A percentile compares a stretch with the other conserved stretches of the same genome.
Evolutionary conservation across 2,888 invertebrate genomes (phyloP).

Genomic region (Phorcus lineatus): DNA sequence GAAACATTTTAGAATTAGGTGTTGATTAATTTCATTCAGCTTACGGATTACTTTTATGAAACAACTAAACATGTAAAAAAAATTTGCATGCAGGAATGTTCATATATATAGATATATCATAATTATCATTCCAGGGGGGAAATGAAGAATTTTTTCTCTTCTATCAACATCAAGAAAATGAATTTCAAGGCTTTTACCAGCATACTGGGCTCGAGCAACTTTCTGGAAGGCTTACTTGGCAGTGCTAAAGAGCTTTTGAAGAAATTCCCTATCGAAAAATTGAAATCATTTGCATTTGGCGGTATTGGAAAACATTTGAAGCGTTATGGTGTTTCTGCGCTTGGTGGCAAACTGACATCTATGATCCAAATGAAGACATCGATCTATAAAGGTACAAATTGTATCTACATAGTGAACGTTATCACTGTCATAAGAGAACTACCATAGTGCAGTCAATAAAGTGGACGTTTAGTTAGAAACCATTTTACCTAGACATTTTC

Average conservation of each 20-base stretch:
- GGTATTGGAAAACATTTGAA: slow-evolving; percentile 13
- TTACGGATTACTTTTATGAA: too few species aligned
- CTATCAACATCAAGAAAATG: slow-evolving; percentile 14
- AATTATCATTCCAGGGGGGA: not conserved
- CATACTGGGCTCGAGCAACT: not conserved
- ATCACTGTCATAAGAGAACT: too few species aligned
- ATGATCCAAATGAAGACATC: not conserved
- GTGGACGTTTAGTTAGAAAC: too few species aligned
- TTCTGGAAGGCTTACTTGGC: not conserved
- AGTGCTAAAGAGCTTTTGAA: not conserved
- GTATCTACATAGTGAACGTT: not conserved
- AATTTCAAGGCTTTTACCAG: not conserved
- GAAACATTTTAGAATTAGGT: too few species aligned
- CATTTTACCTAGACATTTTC: too few species aligned
- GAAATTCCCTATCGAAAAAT: not conserved
- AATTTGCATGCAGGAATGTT: too few species aligned
- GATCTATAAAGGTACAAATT: not conserved
- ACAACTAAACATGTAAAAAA: too few species aligned
- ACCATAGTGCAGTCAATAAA: too few species aligned
- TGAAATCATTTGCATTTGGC: slow-evolving; percentile 22
- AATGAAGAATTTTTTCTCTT: not conserved
- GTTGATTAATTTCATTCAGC: too few species aligned
- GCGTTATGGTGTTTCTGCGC: not conserved
- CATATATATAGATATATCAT: too few species aligned
- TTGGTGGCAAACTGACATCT: not conserved